Percentiles rank a stretch among this genome's conserved stretches.
Evolutionary conservation across 1,140 invertebrate species (phyloP).

Genomic region (Rhynchophorus ferrugineus): DNA sequence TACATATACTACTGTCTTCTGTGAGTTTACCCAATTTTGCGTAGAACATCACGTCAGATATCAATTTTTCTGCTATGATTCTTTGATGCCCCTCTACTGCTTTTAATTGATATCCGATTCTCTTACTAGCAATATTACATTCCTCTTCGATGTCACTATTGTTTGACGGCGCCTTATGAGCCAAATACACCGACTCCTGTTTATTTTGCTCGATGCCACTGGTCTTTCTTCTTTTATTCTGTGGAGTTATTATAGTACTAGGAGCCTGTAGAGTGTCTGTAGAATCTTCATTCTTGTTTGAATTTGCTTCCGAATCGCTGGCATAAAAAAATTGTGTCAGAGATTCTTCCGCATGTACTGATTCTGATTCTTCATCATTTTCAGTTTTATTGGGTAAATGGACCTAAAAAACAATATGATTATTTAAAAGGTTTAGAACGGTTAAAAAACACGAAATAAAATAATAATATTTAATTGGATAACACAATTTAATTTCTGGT

Average conservation of each 20-base stretch:
- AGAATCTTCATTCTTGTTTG: conserved; percentile 35
- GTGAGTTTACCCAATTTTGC: conserved; percentile 19
- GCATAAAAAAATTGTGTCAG: too few species aligned
- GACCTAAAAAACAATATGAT: too few species aligned
- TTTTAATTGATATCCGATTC: neutral
- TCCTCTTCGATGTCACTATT: neutral
- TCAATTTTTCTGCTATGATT: conserved; percentile 37
- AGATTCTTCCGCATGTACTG: too few species aligned
- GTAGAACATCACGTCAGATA: conserved; percentile 15
- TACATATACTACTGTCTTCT: too few species aligned
- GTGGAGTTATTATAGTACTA: neutral
- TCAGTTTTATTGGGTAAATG: too few species aligned
- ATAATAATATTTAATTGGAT: too few species aligned
- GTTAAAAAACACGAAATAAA: too few species aligned
- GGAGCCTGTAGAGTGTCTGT: neutral
- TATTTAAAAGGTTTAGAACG: too few species aligned
- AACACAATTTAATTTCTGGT: too few species aligned
- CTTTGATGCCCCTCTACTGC: conserved; percentile 36
- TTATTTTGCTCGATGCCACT: conserved; percentile 35
- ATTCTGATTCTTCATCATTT: too few species aligned
- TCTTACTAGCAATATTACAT: neutral
- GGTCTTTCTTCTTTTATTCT: neutral
- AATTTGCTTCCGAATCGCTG: too few species aligned
- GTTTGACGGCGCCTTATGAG: conserved; percentile 23
- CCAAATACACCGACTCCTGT: conserved; percentile 27